Base-by-base conservation (phyloP, 2,113 vertebrate genomes). In the Cinclus cinclus region DNA sequence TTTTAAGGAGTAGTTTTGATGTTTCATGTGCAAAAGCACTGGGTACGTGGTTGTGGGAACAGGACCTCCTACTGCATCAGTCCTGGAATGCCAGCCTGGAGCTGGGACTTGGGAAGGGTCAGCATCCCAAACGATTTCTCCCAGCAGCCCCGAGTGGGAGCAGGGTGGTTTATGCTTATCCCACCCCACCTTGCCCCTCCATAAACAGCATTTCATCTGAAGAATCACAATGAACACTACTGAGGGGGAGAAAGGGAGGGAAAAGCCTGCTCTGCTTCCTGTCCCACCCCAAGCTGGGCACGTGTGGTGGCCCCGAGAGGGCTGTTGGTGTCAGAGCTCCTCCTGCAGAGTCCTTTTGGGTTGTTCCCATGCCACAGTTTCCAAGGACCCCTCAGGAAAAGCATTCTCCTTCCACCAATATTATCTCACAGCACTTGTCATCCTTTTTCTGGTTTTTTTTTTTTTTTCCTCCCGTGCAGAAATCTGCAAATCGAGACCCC, bases 271-370 rank as follows among this genome's bases (percentile, higher is more conserved):
- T n/a, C 49, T 69, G 39, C 33, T 55, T 18, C 47, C 11, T 41
- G 15, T 75, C 64, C 50, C 44, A 25, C 46, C 30, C 37, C 49
- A 13, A 63, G 27, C 31, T 37, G 77, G 42, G 30, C 31, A 13
- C 1, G 0, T 0, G 2, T 22, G 62, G 27, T 58, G 71, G 41
- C 31, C 47, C 0, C 0, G 0, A 11, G 20, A 14, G 47, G 53
- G 14, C 28, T 80, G 27, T 7, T 0, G 5, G 50, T 64, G 37
- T 12, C 55, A 27, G 13, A 67, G 4, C 11, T 14, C 15, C 22
- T 65, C 52, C 67, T 53, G 20, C 42, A 41, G 4, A 2, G 12
- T 22, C 55, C 28, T 41, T 83, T 16, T 4, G 18, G 49, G 23
- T n/a, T 16, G 13, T 69, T 75, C 33, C n/a, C 23, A 23, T 21